Percentiles rank a stretch among this genome's conserved stretches.
Evolutionary conservation across 1,140 invertebrate species (phyloP).

Genomic region (Neotoxoptera formosana): DNA sequence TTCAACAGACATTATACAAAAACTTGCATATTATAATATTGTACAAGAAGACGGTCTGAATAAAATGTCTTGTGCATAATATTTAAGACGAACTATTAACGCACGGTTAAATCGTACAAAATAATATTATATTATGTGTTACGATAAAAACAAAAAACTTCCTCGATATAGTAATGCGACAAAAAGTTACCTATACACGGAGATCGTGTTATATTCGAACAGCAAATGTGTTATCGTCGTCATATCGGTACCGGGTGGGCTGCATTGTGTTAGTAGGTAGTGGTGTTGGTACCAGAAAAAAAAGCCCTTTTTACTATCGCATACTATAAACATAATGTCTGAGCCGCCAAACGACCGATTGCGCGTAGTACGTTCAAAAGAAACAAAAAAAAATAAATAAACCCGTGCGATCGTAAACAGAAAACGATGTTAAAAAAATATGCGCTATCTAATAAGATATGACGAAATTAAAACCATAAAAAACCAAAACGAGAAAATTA

Average conservation of each 20-base stretch:
- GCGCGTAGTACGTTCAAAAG: not conserved
- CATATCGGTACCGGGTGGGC: not conserved
- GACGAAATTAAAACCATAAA: slow-evolving; percentile 11
- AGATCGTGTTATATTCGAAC: not conserved
- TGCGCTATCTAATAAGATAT: not conserved
- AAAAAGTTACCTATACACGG: not conserved
- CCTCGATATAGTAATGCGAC: not conserved
- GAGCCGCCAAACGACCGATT: not conserved
- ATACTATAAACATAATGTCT: not conserved
- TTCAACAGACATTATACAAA: not conserved
- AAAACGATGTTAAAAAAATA: not conserved
- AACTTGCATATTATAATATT: too few species aligned
- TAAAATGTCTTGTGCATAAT: not conserved
- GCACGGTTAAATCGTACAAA: not conserved
- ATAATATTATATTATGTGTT: not conserved
- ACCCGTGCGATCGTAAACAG: not conserved
- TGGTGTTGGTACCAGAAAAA: not conserved
- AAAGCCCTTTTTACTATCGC: not conserved
- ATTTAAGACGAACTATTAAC: not conserved
- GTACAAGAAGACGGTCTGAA: not conserved
- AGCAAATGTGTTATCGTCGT: not conserved
- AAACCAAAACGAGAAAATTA: slow-evolving; percentile 6
- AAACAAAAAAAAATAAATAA: not conserved
- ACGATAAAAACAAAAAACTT: not conserved
- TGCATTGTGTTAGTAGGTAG: not conserved